Evolutionary conservation across 2,888 invertebrate genomes (phyloP), one percentile per base, ranked within the genome.

Genomic region (Aethes cnicana): DNA sequence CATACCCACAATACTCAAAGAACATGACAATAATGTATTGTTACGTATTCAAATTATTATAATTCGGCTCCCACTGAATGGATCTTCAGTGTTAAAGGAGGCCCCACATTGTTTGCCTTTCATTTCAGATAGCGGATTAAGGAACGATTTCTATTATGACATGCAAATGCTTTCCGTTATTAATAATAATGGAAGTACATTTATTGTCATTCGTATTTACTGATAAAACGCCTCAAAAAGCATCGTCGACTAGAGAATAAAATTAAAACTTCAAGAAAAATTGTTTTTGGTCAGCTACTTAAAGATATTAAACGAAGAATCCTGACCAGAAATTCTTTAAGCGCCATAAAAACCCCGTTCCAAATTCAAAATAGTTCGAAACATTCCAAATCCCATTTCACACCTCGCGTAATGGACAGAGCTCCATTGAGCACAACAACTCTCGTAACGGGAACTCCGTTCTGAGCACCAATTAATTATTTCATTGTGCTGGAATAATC

Each of bases 401-500:
- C 81, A 76, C 72, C 68, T 74, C 73, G 67, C 69, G 74, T 77
- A 81, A 79, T 77, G 74, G 78, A 77, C 78, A 73, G 72, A 72
- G 62, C 68, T 75, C 74, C 63, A 78, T 76, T 71, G 62, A 77
- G 72, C 58, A 59, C 66, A 62, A 62, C 62, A 63, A 21, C n/a
- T n/a, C 62, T 64, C 66, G 75, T 72, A 77, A 79, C 74, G 69
- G 74, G n/a, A n/a, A n/a, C n/a, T 69, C 66, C 65, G 70, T 68
- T 72, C 80, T 77, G 76, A 85, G 85, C 76, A 79, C 84, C 87
- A 86, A 87, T 88, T 88, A 88, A 88, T 88, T 86, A 88, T 83
- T 81, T 78, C 82, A 83, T 85, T 87, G 86, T 87, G 69, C 71
- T 62, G 63, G 74, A 77, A 73, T 79, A 77, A 77, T 77, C 79